These are phyloP conservation scores for Achlya flavicornis DNA, from an alignment of 2,888 invertebrate species.

Conservation along the genomic window DNA sequence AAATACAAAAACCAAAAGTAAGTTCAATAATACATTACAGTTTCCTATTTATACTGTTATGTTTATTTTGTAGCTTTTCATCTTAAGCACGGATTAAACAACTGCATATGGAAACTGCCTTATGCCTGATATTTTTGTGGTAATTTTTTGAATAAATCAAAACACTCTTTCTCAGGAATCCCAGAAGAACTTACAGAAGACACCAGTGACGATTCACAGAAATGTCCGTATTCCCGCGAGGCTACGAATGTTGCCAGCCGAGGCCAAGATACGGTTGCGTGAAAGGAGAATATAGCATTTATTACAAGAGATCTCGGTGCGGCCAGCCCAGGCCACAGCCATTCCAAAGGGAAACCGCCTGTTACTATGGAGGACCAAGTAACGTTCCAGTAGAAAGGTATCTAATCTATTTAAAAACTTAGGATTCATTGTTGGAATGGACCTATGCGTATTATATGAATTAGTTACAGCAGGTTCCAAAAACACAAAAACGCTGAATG, in stretches of 20 bases:
- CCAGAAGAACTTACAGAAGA: conserved; percentile 3
- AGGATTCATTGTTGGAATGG: too few species aligned
- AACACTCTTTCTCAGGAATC: neutral
- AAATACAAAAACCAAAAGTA: conserved; percentile 13
- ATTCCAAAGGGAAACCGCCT: conserved; percentile 57
- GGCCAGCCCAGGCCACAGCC: conserved; percentile 76
- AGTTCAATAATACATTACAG: neutral
- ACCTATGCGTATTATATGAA: too few species aligned
- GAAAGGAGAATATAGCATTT: conserved; percentile 67
- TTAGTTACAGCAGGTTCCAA: too few species aligned
- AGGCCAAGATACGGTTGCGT: conserved; percentile 66
- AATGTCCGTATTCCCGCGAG: conserved; percentile 71
- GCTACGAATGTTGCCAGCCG: conserved; percentile 58
- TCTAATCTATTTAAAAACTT: neutral
- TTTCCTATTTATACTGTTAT: neutral
- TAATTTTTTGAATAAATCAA: neutral
- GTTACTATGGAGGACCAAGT: conserved; percentile 57
- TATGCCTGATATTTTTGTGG: too few species aligned
- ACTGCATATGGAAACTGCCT: too few species aligned
- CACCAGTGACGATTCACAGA: conserved; percentile 41
- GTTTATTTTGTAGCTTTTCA: too few species aligned
- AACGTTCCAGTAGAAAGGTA: conserved; percentile 67
- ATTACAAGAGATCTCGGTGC: conserved; percentile 69
- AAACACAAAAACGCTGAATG: too few species aligned
- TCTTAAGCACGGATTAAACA: too few species aligned